Evolutionary conservation across 1,140 invertebrate genomes (phyloP), one percentile per base, ranked within the genome.

Genomic region (Bombus breviceps): DNA sequence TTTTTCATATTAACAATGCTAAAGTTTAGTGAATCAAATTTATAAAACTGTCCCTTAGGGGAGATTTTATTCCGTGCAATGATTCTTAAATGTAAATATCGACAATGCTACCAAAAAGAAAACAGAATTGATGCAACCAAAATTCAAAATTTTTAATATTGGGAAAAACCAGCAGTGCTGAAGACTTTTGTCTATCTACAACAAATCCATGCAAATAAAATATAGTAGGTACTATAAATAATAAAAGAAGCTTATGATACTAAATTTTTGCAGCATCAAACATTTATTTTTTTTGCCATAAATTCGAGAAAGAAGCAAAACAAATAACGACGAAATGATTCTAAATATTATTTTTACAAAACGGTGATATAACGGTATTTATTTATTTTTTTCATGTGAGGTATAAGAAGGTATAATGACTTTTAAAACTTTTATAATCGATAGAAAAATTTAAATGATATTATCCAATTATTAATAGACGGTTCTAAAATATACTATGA

Each of bases 21-120:
- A 75, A 88, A 83, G 59, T 79, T 80, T 71, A 57, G 37, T 53
- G 39, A 59, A 85, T 68, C 75, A 74, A 73, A 93, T 94, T 94
- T 91, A 94, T 94, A 94, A 94, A 94, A 94, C 93, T 94, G 93
- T 94, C 93, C 93, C 93, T 94, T 94, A 92, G 93, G 93, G 92
- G 93, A 93, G 93, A 92, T 93, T 93, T 93, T 81, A 91, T 93
- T 93, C 90, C 91, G 85, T 92, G 90, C 76, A 90, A 91, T 91
- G 88, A 85, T 92, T 90, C 93, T 94, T 93, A 94, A 92, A 92
- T 93, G 91, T 94, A 93, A 91, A 93, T 94, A 91, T 89, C 88
- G 90, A 93, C 92, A 93, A 92, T 93, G 93, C 91, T 93, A 93
- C 85, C 37, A 86, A 89, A 91, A 92, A 91, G 71, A n/a, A 78